These are phyloP conservation scores for Tetraneura akinire DNA, from an alignment of 1,140 invertebrate species.

Conservation along the genomic window DNA sequence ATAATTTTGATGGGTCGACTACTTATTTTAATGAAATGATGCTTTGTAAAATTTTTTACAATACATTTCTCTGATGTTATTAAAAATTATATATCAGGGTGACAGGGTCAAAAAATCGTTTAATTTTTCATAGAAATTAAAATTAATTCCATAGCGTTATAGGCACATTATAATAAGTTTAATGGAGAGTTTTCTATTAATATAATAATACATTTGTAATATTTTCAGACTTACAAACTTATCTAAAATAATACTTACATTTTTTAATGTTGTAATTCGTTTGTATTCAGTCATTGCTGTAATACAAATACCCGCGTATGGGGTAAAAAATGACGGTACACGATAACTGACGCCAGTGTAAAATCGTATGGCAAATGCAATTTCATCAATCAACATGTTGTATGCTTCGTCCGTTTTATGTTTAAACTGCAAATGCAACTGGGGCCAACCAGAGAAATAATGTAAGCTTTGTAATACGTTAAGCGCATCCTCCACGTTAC, in stretches of 20 bases:
- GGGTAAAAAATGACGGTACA: neutral
- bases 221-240: too few species aligned
- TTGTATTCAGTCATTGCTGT: neutral
- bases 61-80: too few species aligned
- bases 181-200: too few species aligned
- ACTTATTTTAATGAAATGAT: too few species aligned
- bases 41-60: too few species aligned
- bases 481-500: slow-evolving; percentile 11
- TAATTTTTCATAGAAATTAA: too few species aligned
- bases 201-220: too few species aligned
- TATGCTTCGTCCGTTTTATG: neutral
- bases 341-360: neutral
- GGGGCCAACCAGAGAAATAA: slow-evolving; percentile 20
- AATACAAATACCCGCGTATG: neutral
- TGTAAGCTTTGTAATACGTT: slow-evolving; percentile 27
- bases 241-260: neutral
- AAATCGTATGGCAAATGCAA: neutral
- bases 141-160: too few species aligned
- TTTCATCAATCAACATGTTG: slow-evolving; percentile 1
- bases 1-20: too few species aligned
- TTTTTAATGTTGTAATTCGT: neutral
- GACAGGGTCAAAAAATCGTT: too few species aligned
- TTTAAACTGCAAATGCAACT: neutral
- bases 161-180: too few species aligned
- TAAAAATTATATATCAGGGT: too few species aligned